Conservation (phyloP, 2,113 vertebrate species). For the Archocentrus centrarchus region DNA sequence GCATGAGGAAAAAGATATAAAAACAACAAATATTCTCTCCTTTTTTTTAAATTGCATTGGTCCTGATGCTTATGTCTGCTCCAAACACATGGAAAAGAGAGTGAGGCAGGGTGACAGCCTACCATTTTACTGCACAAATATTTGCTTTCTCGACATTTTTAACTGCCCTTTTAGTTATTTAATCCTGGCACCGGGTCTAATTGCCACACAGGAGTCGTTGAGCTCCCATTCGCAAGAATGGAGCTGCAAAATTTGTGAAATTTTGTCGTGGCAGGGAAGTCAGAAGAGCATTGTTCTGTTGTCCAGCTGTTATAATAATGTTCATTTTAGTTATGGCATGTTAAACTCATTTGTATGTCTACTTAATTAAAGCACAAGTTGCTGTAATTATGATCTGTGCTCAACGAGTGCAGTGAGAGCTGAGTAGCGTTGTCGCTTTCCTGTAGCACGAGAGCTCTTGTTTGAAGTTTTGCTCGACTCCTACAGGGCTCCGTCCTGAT, state of each 20-base stretch:
- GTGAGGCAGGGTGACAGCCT: background rate
- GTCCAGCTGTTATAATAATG: background rate
- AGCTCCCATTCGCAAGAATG: conserved; percentile 34
- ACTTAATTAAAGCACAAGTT: background rate
- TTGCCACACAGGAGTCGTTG: background rate
- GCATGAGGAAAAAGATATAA: background rate
- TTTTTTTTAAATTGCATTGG: background rate
- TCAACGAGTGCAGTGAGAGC: background rate
- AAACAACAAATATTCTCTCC: background rate
- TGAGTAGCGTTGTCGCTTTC: background rate
- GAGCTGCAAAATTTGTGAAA: conserved; percentile 38
- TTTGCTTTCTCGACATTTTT: background rate
- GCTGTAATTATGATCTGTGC: conserved; percentile 7
- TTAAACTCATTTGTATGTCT: background rate
- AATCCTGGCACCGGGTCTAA: background rate
- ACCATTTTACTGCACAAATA: background rate
- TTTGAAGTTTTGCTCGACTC: conserved; percentile 35
- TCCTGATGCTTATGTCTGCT: background rate
- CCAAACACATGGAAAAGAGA: background rate
- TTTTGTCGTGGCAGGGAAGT: background rate
- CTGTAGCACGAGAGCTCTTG: background rate
- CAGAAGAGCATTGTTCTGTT: conserved; percentile 1
- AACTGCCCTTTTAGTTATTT: background rate
- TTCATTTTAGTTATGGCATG: background rate
- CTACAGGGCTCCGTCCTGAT: conserved; percentile 35